phyloP scores from a whole-genome alignment of 2,113 vertebrate species.

The Pontoporia blainvillei region DNA sequence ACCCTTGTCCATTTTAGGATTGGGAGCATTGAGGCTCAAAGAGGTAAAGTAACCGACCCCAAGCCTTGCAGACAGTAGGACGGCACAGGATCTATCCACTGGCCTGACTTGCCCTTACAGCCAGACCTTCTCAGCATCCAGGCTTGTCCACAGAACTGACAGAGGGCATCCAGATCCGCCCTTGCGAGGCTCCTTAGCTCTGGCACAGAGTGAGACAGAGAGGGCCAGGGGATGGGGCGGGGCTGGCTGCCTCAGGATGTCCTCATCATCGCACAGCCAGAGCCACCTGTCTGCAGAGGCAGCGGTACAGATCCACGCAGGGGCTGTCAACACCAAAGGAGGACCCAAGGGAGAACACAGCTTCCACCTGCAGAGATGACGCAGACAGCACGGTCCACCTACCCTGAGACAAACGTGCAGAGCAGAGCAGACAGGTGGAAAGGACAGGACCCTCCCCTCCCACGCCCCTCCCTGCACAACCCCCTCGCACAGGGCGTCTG shows the following conservation, averaged over 20 bases:
- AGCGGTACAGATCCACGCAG: rapidly evolving
- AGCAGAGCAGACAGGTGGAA: neutral
- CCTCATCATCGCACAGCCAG: rapidly evolving
- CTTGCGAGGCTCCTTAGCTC: neutral
- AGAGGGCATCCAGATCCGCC: rapidly evolving
- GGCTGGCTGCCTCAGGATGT: neutral
- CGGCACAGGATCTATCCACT: rapidly evolving
- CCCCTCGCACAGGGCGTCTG: neutral
- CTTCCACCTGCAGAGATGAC: neutral
- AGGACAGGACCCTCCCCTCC: too few relatives aligned
- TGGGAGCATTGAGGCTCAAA: neutral
- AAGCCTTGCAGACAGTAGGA: neutral
- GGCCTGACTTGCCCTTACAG: neutral
- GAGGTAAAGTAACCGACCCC: neutral
- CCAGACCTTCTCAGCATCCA: rapidly evolving
- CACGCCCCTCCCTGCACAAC: rapidly evolving
- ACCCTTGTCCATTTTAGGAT: neutral
- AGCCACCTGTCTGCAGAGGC: neutral
- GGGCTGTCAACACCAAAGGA: neutral
- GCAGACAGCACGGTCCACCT: neutral
- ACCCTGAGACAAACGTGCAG: rapidly evolving
- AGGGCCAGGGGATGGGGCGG: rapidly evolving
- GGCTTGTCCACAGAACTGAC: neutral
- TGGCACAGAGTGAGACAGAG: rapidly evolving
- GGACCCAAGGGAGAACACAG: neutral